These are phyloP conservation scores for Sinocyclocheilus grahami DNA, from an alignment of 2,113 vertebrate species.

Conservation along the genomic window DNA sequence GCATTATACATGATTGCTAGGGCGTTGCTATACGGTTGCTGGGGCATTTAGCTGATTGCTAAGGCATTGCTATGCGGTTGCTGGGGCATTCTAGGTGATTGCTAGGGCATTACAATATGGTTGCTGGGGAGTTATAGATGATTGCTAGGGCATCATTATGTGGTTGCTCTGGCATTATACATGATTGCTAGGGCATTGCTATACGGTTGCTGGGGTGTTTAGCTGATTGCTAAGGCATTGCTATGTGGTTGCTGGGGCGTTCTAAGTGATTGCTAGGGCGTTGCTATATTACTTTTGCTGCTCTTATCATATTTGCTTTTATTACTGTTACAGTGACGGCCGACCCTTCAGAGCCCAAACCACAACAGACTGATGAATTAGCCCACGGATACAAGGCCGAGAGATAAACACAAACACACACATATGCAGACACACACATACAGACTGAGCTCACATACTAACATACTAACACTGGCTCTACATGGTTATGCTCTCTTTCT, in stretches of 20 bases:
- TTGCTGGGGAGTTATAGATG: too few species aligned
- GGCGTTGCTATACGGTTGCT: too few species aligned
- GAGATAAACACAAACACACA: constrained; percentile 16
- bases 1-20: too few species aligned
- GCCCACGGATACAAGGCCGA: neutral
- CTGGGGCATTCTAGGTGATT: too few species aligned
- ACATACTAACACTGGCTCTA: neutral
- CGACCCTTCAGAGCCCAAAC: neutral
- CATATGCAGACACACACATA: neutral
- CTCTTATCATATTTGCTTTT: neutral
- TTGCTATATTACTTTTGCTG: neutral
- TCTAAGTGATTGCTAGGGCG: neutral
- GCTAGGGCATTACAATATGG: too few species aligned
- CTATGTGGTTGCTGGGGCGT: neutral
- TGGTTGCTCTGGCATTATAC: too few species aligned
- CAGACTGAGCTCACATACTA: neutral
- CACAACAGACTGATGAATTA: neutral
- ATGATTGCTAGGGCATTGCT: too few species aligned
- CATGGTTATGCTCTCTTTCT: neutral
- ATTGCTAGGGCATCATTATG: too few species aligned
- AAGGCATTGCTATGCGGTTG: too few species aligned
- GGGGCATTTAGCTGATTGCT: too few species aligned
- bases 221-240: too few species aligned
- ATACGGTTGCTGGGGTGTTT: too few species aligned
- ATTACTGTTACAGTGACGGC: neutral